Evolutionary conservation across 2,113 vertebrate genomes (phyloP), one percentile per base, ranked within the genome.

Genomic region (Fregetta grallaria): DNA sequence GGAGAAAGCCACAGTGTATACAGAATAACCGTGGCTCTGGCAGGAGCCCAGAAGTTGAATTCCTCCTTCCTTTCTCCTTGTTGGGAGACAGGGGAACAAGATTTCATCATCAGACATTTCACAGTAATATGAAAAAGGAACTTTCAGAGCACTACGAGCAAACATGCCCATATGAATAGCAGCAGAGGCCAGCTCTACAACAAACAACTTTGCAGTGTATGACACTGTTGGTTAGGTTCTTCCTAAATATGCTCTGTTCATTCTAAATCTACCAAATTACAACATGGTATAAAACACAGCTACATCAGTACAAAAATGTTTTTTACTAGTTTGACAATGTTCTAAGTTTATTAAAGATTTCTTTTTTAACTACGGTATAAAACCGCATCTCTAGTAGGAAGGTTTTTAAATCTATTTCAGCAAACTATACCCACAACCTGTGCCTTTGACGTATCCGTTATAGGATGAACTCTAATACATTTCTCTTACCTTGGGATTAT

Each of bases 401-500:
- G 10, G 13, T 29, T 92, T 77, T 81, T 71, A 49, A 62, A 63
- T 40, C 49, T 65, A 3, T 20, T 81, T 26, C 52, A 89, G 84
- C 42, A 79, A 86, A 72, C n/a, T 34, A 44, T 12, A 76, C 44
- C 52, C 44, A 76, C 42, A 73, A 58, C 38, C 55, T 15, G 19
- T 66, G 52, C 65, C 66, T 74, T 59, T 61, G 45, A 58, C 55
- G 6, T 17, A 30, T 9, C 27, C 53, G 15, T 59, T 59, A 32
- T 0, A 42, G n/a, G 45, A 78, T 32, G n/a, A 65, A 67, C 29
- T 71, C 58, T 11, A 76, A 83, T 17, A 65, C 2, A 9, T 76
- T 75, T 80, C 27, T 91, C 98, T 98, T 97, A 99, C 99, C 99
- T 99, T 99, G 88, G 99, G 99, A 96, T 99, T 99, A 97, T 99